These are phyloP conservation scores for Zaprionus ornatus DNA, from an alignment of 1,140 invertebrate genomes.

Conservation along the genomic window DNA sequence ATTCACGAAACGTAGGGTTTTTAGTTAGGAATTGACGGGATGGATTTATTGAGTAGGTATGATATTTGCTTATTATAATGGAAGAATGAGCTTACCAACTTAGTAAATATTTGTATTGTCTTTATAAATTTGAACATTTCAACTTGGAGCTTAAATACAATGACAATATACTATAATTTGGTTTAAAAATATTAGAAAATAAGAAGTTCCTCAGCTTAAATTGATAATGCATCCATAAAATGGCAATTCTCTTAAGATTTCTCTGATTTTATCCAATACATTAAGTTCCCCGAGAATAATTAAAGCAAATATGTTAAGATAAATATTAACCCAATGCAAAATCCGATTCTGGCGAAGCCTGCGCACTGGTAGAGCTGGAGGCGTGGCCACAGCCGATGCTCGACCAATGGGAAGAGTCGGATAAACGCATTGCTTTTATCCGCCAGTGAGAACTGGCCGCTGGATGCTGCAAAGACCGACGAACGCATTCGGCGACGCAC, in stretches of 20 bases:
- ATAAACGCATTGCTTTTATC: slow-evolving; percentile 71
- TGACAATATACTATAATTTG: no score
- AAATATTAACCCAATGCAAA: slow-evolving; percentile 24
- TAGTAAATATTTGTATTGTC: no score
- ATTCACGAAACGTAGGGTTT: no score
- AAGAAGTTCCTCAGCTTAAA: not conserved
- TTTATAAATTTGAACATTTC: no score
- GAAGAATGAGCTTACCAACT: no score
- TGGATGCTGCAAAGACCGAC: slow-evolving; percentile 54
- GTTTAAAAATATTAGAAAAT: not conserved
- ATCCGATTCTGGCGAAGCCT: slow-evolving; percentile 37
- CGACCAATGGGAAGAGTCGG: slow-evolving; percentile 56
- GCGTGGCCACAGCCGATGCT: slow-evolving; percentile 28
- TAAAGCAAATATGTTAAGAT: slow-evolving; percentile 21
- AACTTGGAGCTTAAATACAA: no score
- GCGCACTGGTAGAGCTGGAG: slow-evolving; percentile 53
- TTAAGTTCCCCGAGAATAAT: not conserved
- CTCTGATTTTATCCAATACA: not conserved
- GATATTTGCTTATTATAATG: no score
- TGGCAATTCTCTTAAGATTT: not conserved
- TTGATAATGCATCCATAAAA: not conserved
- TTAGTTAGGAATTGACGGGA: no score
- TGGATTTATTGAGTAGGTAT: no score
- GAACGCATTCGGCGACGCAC: slow-evolving; percentile 41
- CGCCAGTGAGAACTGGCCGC: slow-evolving; percentile 56